Conservation (phyloP, 2,113 vertebrate species). For the Bubo scandiacus region DNA sequence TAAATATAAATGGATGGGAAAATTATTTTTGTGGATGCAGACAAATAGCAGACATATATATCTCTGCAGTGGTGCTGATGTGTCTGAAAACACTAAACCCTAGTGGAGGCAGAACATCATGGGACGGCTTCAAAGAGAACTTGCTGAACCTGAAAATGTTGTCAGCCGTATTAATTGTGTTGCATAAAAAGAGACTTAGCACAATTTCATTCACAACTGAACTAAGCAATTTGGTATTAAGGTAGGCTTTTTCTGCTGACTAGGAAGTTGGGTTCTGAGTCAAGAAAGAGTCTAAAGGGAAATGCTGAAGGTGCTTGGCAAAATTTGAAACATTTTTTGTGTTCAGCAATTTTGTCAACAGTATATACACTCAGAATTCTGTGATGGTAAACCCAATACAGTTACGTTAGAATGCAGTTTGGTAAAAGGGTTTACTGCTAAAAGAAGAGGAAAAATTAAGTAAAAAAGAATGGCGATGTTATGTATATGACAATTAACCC, state of each 20-base stretch:
- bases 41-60: accelerated
- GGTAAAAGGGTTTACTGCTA: neutral
- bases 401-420: neutral
- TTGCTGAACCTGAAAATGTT: neutral
- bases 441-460: neutral
- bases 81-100: neutral
- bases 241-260: neutral
- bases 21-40: neutral
- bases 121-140: neutral
- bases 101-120: neutral
- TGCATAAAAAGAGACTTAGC: neutral
- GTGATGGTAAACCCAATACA: neutral
- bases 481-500: neutral
- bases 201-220: neutral
- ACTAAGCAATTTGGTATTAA: neutral
- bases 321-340: neutral
- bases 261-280: neutral
- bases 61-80: neutral
- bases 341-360: neutral
- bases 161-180: neutral
- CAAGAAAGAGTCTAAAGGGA: neutral
- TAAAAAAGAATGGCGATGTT: neutral
- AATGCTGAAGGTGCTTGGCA: neutral
- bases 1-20: neutral
- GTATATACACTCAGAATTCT: neutral